A percentile compares a stretch with the other conserved stretches of the same genome.
Evolutionary conservation across 2,888 invertebrate species (phyloP).

Genomic region (Xanthia icteritia): DNA sequence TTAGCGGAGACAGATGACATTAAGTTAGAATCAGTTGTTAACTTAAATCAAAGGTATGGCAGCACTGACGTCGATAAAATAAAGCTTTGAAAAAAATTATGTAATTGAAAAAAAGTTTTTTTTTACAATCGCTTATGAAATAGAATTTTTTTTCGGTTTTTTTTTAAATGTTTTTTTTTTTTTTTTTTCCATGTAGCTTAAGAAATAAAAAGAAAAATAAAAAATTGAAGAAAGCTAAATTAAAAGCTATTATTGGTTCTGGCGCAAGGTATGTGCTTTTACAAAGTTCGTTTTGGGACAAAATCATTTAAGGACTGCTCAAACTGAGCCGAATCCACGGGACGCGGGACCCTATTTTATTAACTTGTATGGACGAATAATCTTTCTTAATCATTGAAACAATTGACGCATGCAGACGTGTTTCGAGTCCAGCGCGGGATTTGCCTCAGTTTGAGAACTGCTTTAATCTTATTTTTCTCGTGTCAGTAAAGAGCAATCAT

Average conservation of each 20-base stretch:
- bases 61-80: neutral
- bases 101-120: neutral
- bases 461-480: neutral
- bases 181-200: slow-evolving; percentile 24
- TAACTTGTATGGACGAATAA: neutral
- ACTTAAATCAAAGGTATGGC: slow-evolving; percentile 43
- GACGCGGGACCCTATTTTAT: neutral
- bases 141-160: rapidly evolving
- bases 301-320: neutral
- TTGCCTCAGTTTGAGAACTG: neutral
- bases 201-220: slow-evolving; percentile 52
- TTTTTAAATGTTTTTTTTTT: neutral
- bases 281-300: neutral
- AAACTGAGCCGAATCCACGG: neutral
- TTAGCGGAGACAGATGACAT: slow-evolving; percentile 13
- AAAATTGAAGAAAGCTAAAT: slow-evolving; percentile 5
- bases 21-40: slow-evolving; percentile 23
- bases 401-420: neutral
- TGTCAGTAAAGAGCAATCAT: neutral
- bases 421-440: too few species aligned
- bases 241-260: neutral
- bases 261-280: slow-evolving; percentile 29
- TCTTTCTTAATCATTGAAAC: neutral
- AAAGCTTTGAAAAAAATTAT: slow-evolving; percentile 3
- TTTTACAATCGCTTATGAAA: neutral